Percentiles rank a stretch among this genome's conserved stretches.
Conservation (phyloP, 2,113 vertebrate species). For the Actenoides lindsayi region DNA sequence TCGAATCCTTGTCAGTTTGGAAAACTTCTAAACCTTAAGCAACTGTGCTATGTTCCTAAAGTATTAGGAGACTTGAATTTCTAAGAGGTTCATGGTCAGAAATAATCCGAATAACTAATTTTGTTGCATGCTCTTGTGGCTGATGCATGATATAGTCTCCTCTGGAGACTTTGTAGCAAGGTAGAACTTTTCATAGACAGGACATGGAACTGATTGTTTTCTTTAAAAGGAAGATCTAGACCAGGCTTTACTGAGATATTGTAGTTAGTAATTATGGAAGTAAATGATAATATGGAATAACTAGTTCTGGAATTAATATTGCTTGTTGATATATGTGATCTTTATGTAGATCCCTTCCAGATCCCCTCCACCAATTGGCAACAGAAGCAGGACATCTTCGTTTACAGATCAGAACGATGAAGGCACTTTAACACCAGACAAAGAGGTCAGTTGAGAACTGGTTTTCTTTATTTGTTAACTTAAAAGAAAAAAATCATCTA, state of each 20-base stretch:
- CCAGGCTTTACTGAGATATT: neutral
- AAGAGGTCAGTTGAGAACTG: conserved; percentile 83
- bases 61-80: neutral
- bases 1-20: neutral
- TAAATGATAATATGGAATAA: neutral
- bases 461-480: neutral
- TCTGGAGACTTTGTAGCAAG: neutral
- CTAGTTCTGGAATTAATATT: neutral
- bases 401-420: conserved; percentile 80
- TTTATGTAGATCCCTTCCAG: conserved; percentile 60
- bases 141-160: neutral
- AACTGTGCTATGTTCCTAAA: neutral
- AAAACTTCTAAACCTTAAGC: neutral
- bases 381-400: conserved; percentile 71
- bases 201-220: neutral
- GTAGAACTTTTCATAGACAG: neutral
- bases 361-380: conserved; percentile 20
- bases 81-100: neutral
- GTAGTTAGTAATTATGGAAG: neutral
- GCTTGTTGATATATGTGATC: conserved; percentile 11
- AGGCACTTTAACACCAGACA: conserved; percentile 74
- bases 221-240: neutral
- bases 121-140: neutral
- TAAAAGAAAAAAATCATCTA: neutral
- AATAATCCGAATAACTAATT: neutral